Evolutionary conservation across 2,888 invertebrate species (phyloP).

Genomic region (Drosophila gaucha): DNA sequence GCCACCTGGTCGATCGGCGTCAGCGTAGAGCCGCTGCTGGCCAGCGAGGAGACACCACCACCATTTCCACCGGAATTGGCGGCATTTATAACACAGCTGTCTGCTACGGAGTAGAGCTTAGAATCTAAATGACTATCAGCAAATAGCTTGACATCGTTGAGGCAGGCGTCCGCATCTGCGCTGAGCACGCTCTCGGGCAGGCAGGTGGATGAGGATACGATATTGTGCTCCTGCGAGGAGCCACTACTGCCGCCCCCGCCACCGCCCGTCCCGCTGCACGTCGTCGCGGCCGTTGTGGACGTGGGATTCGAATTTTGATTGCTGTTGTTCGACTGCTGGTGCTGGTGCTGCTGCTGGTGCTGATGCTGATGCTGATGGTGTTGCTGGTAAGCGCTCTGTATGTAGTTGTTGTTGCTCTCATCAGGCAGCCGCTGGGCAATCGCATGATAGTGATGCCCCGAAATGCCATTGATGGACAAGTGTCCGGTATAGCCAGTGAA

Average conservation of each 20-base stretch:
- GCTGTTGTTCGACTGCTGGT: conserved; percentile 57
- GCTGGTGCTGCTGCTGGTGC: conserved; percentile 59
- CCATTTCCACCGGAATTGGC: conserved; percentile 33
- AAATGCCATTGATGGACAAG: conserved; percentile 94
- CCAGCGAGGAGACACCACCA: conserved; percentile 39
- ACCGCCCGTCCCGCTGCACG: conserved; percentile 64
- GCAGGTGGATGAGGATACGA: conserved; percentile 91
- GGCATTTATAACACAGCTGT: conserved; percentile 84
- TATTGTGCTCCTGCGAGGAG: conserved; percentile 87
- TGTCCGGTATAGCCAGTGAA: conserved; percentile 94
- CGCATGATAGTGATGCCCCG: conserved; percentile 94
- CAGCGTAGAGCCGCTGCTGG: conserved; percentile 61
- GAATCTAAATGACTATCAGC: conserved; percentile 86
- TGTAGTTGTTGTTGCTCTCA: conserved; percentile 90
- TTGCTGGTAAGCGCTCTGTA: conserved; percentile 86
- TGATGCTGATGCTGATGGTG: conserved; percentile 57
- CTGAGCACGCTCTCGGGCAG: conserved; percentile 87
- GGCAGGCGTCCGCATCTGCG: conserved; percentile 85
- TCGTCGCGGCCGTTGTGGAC: conserved; percentile 64
- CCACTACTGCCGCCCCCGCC: conserved; percentile 45
- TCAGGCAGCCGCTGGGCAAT: conserved; percentile 91
- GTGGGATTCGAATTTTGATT: conserved; percentile 66
- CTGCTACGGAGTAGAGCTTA: conserved; percentile 86
- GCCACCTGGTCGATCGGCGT: conserved; percentile 85
- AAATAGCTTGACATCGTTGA: conserved; percentile 88